Percentiles rank a stretch among this genome's conserved stretches.
Conservation (phyloP, 2,888 invertebrate species). For the Schrankia costaestrigalis region DNA sequence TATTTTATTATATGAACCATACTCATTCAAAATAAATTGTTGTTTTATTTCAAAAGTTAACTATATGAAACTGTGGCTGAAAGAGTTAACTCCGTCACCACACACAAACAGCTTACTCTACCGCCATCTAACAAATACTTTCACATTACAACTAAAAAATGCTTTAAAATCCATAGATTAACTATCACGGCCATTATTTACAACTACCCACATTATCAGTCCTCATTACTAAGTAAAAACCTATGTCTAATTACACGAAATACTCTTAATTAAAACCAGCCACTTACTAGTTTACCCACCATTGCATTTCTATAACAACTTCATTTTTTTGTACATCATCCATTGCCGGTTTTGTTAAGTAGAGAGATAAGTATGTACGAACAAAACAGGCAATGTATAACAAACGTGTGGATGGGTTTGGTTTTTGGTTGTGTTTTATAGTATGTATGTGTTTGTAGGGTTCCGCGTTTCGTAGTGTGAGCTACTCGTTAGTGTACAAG, state of each 20-base stretch:
- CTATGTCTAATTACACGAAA: conserved; percentile 33
- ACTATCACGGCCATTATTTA: conserved; percentile 13
- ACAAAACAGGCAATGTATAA: not conserved
- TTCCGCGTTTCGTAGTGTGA: conserved; percentile 57
- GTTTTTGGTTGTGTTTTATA: not conserved
- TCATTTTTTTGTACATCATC: not conserved
- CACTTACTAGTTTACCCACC: conserved; percentile 14
- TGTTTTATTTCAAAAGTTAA: not conserved
- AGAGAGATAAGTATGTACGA: too few species aligned
- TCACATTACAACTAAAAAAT: conserved; percentile 3
- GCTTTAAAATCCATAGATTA: conserved; percentile 9
- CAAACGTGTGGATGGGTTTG: not conserved
- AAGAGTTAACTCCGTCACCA: too few species aligned
- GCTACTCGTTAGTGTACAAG: conserved; percentile 72
- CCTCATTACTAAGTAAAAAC: conserved; percentile 29
- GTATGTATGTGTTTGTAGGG: conserved; percentile 18
- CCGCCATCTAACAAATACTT: not conserved
- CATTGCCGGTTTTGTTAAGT: conserved; percentile 1
- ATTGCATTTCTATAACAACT: not conserved
- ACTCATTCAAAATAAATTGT: not conserved
- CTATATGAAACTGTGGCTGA: too few species aligned
- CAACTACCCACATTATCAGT: conserved; percentile 16
- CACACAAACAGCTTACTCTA: too few species aligned
- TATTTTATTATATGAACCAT: not conserved
- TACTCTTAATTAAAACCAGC: conserved; percentile 28